Evolutionary conservation across 2,797 vertebrate species (phyloP), one percentile per base, ranked within the genome.

Genomic region (Phalloptychus januarius): DNA sequence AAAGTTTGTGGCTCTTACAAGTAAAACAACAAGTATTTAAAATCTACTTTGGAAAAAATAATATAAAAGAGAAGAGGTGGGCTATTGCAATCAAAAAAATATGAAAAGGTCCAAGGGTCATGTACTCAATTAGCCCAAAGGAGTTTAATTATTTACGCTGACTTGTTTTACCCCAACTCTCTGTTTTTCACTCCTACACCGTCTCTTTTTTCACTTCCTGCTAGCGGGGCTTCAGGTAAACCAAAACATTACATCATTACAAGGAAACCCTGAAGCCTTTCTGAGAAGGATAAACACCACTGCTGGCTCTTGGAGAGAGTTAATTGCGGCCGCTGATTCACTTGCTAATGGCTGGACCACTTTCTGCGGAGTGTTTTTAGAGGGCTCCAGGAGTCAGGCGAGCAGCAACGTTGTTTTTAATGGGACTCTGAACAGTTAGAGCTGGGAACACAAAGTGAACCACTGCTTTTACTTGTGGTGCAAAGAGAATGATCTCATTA

Each of bases 171-270:
- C 89, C 85, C 83, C 38, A 61, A 87, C 79, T 93, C 94, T 92
- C 93, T 94, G 91, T 95, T 95, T 93, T 93, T 87, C 85, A 86
- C 87, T 91, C 89, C 85, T 91, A 91, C 88, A 87, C 92, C 86
- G 89, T 90, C 86, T 81, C 83, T 82, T 85, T 45, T 91, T 86
- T 90, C 92, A 92, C 93, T 93, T 94, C 91, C 93, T 92, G 91
- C 90, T 92, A 81, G 70, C 82, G 28, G 91, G 91, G 88, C 88
- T 81, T 85, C 89, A 94, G 92, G 93, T 93, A 93, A 93, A 93
- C 84, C 88, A 92, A 93, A 92, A 89, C 88, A 93, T 93, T 88
- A 93, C 92, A 54, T 95, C 91, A 93, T 70, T 70, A 16, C 69
- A 4, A 79, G 67, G 85, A 79, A 86, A 84, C 78, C 89, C 92